Evolutionary conservation across 2,113 vertebrate species (phyloP).

Genomic region (Suricata suricatta): DNA sequence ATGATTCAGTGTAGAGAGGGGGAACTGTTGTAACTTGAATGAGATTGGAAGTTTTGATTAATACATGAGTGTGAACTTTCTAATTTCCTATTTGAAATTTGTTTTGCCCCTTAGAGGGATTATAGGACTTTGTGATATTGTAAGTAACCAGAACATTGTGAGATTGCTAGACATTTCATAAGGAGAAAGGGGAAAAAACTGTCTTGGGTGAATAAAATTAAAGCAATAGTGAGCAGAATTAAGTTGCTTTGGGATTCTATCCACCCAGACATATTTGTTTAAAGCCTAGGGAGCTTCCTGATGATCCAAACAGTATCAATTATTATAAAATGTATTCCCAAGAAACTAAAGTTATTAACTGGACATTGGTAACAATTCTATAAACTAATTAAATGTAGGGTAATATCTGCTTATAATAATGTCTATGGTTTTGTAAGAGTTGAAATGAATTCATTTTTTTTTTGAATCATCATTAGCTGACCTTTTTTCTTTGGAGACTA

Average conservation of each 20-base stretch:
- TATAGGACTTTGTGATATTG: neutral
- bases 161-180: neutral
- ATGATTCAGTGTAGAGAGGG: neutral
- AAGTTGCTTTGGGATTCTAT: neutral
- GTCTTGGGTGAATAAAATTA: neutral
- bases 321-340: neutral
- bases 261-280: neutral
- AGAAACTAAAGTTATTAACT: neutral
- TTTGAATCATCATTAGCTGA: neutral
- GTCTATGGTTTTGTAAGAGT: neutral
- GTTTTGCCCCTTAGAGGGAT: neutral
- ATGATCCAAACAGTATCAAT: neutral
- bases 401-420: neutral
- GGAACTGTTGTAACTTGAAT: neutral
- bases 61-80: neutral
- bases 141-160: neutral
- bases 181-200: neutral
- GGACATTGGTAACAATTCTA: neutral
- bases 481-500: neutral
- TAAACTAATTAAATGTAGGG: neutral
- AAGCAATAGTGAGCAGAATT: neutral
- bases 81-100: neutral
- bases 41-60: neutral
- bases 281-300: neutral
- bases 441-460: neutral